These are phyloP conservation scores for Pachymerium ferrugineum DNA, from an alignment of 2,888 invertebrate species.

Conservation along the genomic window DNA sequence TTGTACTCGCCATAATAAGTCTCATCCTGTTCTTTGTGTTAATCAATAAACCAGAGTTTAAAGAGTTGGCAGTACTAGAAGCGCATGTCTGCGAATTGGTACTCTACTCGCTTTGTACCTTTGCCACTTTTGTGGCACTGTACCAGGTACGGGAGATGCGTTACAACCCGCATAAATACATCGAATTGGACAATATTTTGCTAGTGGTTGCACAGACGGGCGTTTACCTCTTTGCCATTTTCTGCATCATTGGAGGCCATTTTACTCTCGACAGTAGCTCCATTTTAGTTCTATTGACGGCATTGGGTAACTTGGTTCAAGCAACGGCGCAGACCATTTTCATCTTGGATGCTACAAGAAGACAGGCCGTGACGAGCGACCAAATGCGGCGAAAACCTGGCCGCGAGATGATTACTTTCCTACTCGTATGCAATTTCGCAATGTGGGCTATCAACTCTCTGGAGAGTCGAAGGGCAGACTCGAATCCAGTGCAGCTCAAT, in stretches of 20 bases:
- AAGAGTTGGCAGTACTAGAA: constrained; percentile 41
- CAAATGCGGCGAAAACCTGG: constrained; percentile 45
- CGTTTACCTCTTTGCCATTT: constrained; percentile 44
- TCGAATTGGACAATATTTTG: constrained; percentile 40
- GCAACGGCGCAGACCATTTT: constrained; percentile 42
- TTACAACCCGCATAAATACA: constrained; percentile 34
- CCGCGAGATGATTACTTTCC: constrained; percentile 46
- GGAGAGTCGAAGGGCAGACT: constrained; percentile 41
- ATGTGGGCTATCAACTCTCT: constrained; percentile 43
- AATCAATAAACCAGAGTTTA: constrained; percentile 39
- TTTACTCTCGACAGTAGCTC: constrained; percentile 40
- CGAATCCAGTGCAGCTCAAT: constrained; percentile 43
- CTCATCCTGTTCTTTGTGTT: constrained; percentile 46
- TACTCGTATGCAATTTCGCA: constrained; percentile 46
- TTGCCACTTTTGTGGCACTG: constrained; percentile 42
- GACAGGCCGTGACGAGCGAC: constrained; percentile 41
- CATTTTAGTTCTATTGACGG: constrained; percentile 40
- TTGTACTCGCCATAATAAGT: constrained; percentile 38
- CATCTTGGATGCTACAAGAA: constrained; percentile 43
- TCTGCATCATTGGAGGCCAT: constrained; percentile 44
- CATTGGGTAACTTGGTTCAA: constrained; percentile 39
- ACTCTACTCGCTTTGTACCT: constrained; percentile 41
- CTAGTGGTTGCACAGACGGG: constrained; percentile 46
- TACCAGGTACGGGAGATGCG: constrained; percentile 41
- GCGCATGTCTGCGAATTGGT: constrained; percentile 42